A percentile compares a stretch with the other conserved stretches of the same genome.
phyloP scores from a whole-genome alignment of 2,113 vertebrate genomes.

The Gallinago paraguaiae region DNA sequence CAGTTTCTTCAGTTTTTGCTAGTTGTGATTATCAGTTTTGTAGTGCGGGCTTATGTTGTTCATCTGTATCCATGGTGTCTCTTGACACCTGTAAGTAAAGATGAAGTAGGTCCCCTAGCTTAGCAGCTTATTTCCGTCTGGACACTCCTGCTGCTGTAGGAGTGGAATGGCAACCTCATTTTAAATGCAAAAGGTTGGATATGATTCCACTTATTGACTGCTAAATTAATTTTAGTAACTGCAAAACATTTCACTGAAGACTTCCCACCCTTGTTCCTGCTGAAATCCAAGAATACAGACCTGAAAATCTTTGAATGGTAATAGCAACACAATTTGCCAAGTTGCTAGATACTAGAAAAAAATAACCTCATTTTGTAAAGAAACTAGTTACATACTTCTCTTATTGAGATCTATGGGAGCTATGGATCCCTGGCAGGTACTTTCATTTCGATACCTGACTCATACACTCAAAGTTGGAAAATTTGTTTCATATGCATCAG shows the following conservation, averaged over 20 bases:
- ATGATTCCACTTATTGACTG: constrained; percentile 6
- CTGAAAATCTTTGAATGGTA: constrained; percentile 16
- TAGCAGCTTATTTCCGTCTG: not conserved
- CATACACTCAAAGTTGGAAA: not conserved
- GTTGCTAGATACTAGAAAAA: not conserved
- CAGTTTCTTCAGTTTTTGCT: not conserved
- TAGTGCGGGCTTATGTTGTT: not conserved
- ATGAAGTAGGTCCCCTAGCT: not conserved
- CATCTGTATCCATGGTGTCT: not conserved
- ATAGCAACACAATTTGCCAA: not conserved
- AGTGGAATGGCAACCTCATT: not conserved
- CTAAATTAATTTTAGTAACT: constrained; percentile 21
- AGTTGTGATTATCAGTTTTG: not conserved
- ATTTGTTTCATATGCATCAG: not conserved
- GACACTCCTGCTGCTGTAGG: not conserved
- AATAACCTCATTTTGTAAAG: not conserved
- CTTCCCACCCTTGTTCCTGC: constrained; percentile 32
- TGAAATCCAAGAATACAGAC: constrained; percentile 14
- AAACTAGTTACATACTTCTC: not conserved
- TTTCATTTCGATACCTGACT: not conserved
- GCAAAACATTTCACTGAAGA: not conserved
- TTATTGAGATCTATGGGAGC: not conserved
- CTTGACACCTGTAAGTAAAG: not conserved
- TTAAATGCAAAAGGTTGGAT: not conserved
- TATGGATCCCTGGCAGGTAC: not conserved